Percentiles rank a stretch among this genome's conserved stretches.
phyloP scores from a whole-genome alignment of 2,113 vertebrate genomes.

The Nestor notabilis region DNA sequence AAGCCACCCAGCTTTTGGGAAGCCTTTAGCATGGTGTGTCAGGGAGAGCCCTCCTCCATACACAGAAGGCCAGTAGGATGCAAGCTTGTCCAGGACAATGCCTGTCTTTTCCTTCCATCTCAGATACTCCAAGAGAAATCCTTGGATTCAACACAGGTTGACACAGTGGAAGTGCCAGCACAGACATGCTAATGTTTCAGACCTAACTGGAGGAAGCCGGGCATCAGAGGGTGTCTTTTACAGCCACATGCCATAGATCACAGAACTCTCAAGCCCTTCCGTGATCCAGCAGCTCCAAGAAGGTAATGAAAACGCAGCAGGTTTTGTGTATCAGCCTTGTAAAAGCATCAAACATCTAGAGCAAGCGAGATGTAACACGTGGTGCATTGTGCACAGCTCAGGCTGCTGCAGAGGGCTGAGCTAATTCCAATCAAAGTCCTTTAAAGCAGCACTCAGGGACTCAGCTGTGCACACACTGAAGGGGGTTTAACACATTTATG shows the following conservation, averaged over 20 bases:
- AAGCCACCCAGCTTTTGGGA: not conserved
- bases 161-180: not conserved
- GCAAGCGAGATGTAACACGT: not conserved
- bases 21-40: fast-evolving
- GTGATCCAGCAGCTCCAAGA: not conserved
- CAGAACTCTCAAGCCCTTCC: not conserved
- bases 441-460: not conserved
- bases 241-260: not conserved
- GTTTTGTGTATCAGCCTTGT: not conserved
- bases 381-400: fast-evolving
- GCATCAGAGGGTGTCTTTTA: not conserved
- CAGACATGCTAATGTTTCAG: not conserved
- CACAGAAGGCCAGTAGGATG: not conserved
- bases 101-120: not conserved
- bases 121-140: not conserved
- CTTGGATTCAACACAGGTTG: not conserved
- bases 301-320: not conserved
- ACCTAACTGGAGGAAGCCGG: not conserved
- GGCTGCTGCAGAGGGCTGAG: not conserved
- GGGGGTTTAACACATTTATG: not conserved
- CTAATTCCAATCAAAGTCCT: not conserved
- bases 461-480: not conserved
- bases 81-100: not conserved
- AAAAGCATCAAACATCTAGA: not conserved
- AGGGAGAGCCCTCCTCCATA: not conserved